Percentiles rank a stretch among this genome's conserved stretches.
phyloP scores from a whole-genome alignment of 2,113 vertebrate genomes.

The Petaurus breviceps region DNA sequence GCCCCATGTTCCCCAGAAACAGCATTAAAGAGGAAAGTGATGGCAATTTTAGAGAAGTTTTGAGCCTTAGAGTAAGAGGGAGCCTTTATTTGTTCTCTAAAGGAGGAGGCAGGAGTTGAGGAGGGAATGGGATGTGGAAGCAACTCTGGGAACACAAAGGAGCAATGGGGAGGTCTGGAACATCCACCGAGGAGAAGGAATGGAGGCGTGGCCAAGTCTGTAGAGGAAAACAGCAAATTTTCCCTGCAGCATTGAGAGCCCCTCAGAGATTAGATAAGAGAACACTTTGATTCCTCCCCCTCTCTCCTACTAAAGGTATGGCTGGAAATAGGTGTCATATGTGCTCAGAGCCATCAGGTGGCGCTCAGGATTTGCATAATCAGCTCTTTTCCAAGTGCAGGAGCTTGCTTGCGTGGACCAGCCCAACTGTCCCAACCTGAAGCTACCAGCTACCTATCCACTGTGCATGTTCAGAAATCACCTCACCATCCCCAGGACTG shows the following conservation, averaged over 20 bases:
- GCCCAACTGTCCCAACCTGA: neutral
- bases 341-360: neutral
- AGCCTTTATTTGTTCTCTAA: neutral
- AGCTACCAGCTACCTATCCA: neutral
- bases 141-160: too few relatives aligned
- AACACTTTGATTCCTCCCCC: too few relatives aligned
- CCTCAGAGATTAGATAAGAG: neutral
- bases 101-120: neutral
- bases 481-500: neutral
- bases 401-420: neutral
- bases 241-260: neutral
- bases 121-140: neutral
- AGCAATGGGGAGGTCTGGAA: neutral
- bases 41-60: neutral
- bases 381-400: neutral
- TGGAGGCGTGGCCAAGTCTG: neutral
- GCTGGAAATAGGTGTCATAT: neutral
- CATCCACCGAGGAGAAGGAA: neutral
- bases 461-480: neutral
- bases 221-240: fast-evolving
- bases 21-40: neutral
- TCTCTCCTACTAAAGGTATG: neutral
- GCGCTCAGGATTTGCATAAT: neutral
- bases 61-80: neutral
- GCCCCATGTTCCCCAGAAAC: too few relatives aligned